These are phyloP conservation scores for Cantharis flavilabris DNA, from an alignment of 2,888 invertebrate genomes.

Conservation along the genomic window DNA sequence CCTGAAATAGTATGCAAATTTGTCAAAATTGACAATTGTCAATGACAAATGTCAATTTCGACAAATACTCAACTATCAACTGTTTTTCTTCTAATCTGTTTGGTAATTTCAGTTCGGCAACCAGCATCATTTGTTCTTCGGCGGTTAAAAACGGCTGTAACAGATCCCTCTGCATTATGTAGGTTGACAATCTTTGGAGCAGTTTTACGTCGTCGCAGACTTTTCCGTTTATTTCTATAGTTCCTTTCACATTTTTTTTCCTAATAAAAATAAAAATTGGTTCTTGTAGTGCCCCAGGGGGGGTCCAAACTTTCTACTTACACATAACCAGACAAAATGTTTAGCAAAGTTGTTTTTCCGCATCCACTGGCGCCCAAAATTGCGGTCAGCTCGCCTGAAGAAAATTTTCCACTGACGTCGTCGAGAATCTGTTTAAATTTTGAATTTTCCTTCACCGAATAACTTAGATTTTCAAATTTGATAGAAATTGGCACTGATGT, in stretches of 20 bases:
- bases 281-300: background rate
- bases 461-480: background rate
- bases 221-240: background rate
- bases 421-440: background rate
- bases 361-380: background rate
- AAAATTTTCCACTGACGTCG: background rate
- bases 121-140: background rate
- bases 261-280: background rate
- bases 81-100: background rate
- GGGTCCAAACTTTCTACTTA: background rate
- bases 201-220: background rate
- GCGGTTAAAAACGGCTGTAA: background rate
- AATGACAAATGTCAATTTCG: too few relatives aligned
- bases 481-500: background rate
- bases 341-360: background rate
- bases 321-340: slow-evolving; percentile 65
- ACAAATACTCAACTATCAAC: background rate
- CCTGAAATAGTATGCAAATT: too few relatives aligned
- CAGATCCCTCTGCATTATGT: background rate
- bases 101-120: background rate
- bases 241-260: background rate
- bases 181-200: background rate
- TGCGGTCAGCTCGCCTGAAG: background rate
- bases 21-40: too few relatives aligned
- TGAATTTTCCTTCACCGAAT: background rate